phyloP scores from a whole-genome alignment of 92 coral and sea anemone genomes.

The Diadumene lineata region DNA sequence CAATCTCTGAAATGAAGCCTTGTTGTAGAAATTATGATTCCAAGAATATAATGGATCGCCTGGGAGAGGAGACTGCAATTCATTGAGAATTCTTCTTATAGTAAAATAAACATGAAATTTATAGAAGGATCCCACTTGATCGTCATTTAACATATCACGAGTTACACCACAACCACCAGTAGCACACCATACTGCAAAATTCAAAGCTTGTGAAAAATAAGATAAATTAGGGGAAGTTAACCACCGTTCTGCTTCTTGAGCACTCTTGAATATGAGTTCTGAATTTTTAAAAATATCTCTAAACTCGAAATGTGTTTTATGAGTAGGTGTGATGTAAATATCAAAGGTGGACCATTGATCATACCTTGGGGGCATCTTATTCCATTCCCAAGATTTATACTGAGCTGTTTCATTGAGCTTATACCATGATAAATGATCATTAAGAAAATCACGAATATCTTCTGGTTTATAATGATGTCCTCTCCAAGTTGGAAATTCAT shows the following conservation, averaged over 20 bases:
- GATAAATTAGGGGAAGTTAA: background rate
- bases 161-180: constrained; percentile 32
- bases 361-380: background rate
- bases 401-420: background rate
- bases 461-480: constrained; percentile 3
- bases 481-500: background rate
- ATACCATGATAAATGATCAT: background rate
- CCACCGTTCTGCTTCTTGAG: constrained; percentile 5
- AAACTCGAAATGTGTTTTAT: background rate
- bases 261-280: background rate
- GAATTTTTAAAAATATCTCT: background rate
- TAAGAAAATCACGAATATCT: background rate
- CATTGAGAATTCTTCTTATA: constrained; percentile 3
- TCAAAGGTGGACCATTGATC: background rate
- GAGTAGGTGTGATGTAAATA: background rate
- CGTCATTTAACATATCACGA: background rate
- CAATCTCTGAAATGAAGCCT: background rate
- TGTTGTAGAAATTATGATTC: background rate
- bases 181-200: constrained; percentile 28
- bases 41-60: background rate
- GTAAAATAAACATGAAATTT: constrained; percentile 15
- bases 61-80: constrained; percentile 9
- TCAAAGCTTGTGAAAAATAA: constrained; percentile 16
- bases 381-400: background rate
- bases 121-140: background rate